Base-by-base conservation (phyloP, 2,797 vertebrate species). In the Apogon talboti region DNA sequence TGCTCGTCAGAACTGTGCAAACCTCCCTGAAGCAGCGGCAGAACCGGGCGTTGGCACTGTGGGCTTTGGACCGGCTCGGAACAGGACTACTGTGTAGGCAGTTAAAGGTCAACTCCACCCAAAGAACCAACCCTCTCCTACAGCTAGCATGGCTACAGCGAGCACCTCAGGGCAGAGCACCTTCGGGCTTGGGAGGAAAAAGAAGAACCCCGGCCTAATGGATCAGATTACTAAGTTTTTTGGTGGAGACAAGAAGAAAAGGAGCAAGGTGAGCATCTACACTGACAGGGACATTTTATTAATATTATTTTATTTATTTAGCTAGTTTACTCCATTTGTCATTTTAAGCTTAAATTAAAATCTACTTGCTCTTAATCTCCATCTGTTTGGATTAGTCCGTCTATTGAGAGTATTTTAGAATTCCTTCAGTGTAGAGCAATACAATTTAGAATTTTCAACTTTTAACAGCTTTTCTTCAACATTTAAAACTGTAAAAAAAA, bases 141-240 rank as follows among this genome's bases (percentile, higher is more conserved):
- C 52, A 64, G 16, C 69, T 65, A 86, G 55, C 75, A 95, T 99
- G 97, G 95, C 97, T 49, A 95, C 96, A 1, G 95, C 96, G 6
- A 96, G 97, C 91, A 93, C 94, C 91, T 94, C 94, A 88, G 97
- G 96, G 78, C 97, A 96, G 61, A 95, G 96, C 90, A 90, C 93
- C 91, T 94, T 94, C 81, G 96, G 97, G 55, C 90, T 92, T 16
- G 90, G 93, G 38, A 93, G 94, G 64, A 92, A 95, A 82, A 96
- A 96, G 95, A 95, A 94, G 90, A 94, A 92, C 82, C 94, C 96
- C 0, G 95, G 96, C 60, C 86, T 99, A 80, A 95, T 99, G 79
- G 96, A 99, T 90, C 97, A 97, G 78, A 94, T 99, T 79, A 95
- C 94, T 89, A 96, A 93, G 86, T 96, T 98, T 94, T 98, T 99